Percentiles rank a stretch among this genome's conserved stretches.
phyloP scores from a whole-genome alignment of 2,888 invertebrate species.

The Tenthredo mesomela region DNA sequence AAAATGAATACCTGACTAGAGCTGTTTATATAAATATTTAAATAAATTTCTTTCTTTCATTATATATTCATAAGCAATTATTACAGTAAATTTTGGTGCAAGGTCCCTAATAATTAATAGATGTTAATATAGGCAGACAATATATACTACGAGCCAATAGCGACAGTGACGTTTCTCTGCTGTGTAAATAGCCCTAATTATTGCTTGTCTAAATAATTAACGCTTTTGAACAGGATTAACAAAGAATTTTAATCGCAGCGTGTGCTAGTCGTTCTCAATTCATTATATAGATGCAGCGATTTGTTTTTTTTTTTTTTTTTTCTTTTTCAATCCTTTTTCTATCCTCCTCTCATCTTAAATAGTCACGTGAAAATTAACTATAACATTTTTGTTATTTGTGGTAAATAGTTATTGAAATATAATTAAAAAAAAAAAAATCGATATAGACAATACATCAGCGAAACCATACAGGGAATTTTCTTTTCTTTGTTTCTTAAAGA shows the following conservation, averaged over 20 bases:
- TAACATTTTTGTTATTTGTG: too few species aligned
- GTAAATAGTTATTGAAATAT: too few species aligned
- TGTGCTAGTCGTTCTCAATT: not conserved
- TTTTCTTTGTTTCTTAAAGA: not conserved
- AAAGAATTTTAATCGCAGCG: not conserved
- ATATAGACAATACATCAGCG: too few species aligned
- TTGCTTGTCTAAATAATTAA: not conserved
- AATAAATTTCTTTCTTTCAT: too few species aligned
- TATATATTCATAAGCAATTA: too few species aligned
- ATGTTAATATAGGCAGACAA: not conserved
- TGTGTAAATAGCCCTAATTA: conserved; percentile 1
- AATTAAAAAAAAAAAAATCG: too few species aligned
- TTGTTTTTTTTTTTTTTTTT: not conserved
- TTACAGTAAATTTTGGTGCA: too few species aligned
- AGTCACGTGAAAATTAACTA: too few species aligned
- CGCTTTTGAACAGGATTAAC: not conserved
- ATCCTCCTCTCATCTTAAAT: not conserved
- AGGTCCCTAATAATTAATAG: too few species aligned
- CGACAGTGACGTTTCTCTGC: not conserved
- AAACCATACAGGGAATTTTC: not conserved
- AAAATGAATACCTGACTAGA: not conserved
- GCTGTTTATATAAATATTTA: too few species aligned
- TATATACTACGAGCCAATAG: not conserved
- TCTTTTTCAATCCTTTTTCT: not conserved
- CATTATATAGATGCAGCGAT: not conserved